Evolutionary conservation across 1,140 invertebrate species (phyloP), one percentile per base, ranked within the genome.

Genomic region (Drosophila murphyi): DNA sequence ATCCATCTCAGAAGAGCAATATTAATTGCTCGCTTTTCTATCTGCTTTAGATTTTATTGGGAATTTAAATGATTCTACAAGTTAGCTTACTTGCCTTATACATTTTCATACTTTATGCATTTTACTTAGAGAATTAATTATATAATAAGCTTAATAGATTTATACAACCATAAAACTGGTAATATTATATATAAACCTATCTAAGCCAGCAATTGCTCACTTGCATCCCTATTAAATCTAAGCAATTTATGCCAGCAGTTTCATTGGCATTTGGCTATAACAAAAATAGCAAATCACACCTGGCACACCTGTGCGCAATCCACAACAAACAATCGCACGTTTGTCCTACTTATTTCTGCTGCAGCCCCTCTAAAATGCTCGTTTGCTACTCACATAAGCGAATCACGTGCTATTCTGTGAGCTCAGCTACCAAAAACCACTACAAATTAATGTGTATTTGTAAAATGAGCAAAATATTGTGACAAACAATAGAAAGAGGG

Each of bases 371-470:
- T 41, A n/a, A 28, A 64, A 28, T 34, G 10, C 7, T 37, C 7
- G 20, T 47, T 37, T 35, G 61, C 64, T 76, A 52, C 64, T 87
- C 54, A 52, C 76, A 82, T 56, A 86, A 82, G 79, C 82, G 79
- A 70, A 88, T 88, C 76, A 88, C 82, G 82, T 82, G 70, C 82
- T 82, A 78, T 78, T 59, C 60, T 72, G 54, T 68, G 45, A 72
- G 73, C 78, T 78, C 62, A 72, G 60, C 51, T 28, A 64, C 39
- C 32, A 47, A 76, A 87, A 77, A 43, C 62, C 41, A 54, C 48
- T 35, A 48, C 41, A 61, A 83, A 89, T 80, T 80, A 83, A 74
- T 87, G 75, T 51, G 32, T 78, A 74, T 71, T 73, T 74, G 65
- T 78, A 64, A 70, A 78, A 64, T 71, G 79, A 51, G 68, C 31